phyloP scores from a whole-genome alignment of 2,797 vertebrate genomes.

The Rhabdomys pumilio region DNA sequence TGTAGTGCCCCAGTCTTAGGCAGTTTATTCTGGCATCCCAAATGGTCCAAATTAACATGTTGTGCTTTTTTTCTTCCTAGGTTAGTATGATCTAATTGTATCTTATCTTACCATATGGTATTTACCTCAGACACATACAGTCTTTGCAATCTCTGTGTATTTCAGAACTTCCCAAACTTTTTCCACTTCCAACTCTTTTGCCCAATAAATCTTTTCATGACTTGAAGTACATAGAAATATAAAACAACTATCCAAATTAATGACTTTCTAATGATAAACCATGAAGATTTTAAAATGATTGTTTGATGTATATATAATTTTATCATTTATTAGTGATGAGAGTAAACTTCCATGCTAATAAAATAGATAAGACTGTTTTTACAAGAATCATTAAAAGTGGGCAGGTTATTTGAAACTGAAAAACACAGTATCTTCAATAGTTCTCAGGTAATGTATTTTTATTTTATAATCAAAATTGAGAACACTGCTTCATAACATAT shows the following conservation, averaged over 20 bases:
- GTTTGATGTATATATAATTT: background rate
- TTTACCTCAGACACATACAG: background rate
- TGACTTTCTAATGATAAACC: background rate
- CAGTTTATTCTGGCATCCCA: background rate
- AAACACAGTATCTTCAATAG: background rate
- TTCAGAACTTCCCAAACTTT: background rate
- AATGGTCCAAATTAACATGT: background rate
- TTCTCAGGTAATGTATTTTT: too few relatives aligned
- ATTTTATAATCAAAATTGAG: background rate
- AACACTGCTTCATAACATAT: background rate
- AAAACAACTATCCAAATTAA: background rate
- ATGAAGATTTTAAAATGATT: background rate
- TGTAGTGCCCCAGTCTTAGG: background rate
- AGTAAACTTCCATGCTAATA: background rate
- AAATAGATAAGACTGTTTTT: background rate
- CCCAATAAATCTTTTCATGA: background rate
- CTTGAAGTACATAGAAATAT: background rate
- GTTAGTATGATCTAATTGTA: background rate
- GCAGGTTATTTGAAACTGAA: background rate
- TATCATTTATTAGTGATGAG: background rate
- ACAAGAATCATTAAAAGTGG: background rate
- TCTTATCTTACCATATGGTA: background rate
- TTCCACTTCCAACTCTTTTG: background rate
- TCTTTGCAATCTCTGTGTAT: background rate
- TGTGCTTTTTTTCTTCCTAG: background rate